phyloP scores from a whole-genome alignment of 2,888 invertebrate species.

The Pecten maximus region DNA sequence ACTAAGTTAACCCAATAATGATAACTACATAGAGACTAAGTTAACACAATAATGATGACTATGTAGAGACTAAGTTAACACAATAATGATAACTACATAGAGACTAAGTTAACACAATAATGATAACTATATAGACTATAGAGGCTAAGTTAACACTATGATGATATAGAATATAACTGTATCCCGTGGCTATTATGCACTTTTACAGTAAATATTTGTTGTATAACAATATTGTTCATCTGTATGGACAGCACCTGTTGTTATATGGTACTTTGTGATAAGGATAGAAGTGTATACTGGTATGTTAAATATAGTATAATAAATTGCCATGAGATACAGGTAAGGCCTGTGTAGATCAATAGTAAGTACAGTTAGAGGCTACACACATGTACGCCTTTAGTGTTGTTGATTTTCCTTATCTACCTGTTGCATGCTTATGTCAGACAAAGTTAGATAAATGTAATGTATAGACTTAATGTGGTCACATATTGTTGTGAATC shows the following conservation, averaged over 20 bases:
- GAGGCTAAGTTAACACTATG: not conserved
- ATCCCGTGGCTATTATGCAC: no score
- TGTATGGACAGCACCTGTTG: no score
- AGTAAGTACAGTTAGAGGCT: not conserved
- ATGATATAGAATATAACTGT: no score
- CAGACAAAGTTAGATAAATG: not conserved
- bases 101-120: not conserved
- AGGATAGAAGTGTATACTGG: not conserved
- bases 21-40: not conserved
- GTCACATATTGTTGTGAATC: no score
- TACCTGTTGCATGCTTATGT: not conserved
- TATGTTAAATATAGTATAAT: not conserved
- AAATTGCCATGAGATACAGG: not conserved
- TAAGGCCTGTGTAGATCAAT: not conserved
- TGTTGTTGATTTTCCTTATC: not conserved
- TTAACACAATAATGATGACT: not conserved
- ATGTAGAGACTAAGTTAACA: not conserved
- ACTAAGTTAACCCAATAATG: not conserved
- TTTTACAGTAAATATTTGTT: no score
- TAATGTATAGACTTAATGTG: no score
- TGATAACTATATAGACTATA: not conserved
- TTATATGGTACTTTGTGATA: not conserved
- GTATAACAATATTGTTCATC: no score
- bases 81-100: not conserved
- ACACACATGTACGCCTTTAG: not conserved